A percentile compares a stretch with the other conserved stretches of the same genome.
phyloP scores from a whole-genome alignment of 2,888 invertebrate species.

The Sisyra terminalis region DNA sequence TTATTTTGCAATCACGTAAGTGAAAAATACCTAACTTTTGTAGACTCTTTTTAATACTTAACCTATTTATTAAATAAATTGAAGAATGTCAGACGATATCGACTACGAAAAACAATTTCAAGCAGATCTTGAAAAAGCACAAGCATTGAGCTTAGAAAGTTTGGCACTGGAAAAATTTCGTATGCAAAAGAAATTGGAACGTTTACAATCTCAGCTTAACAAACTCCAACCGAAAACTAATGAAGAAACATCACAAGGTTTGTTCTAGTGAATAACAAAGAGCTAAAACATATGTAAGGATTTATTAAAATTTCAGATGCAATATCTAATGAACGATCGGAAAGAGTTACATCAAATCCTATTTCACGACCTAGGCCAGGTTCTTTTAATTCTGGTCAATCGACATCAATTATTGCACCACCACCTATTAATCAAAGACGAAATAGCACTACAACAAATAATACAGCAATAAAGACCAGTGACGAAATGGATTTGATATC shows the following conservation, averaged over 20 bases:
- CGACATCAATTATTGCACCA: slow-evolving; percentile 29
- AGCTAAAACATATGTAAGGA: neutral
- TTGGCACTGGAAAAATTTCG: slow-evolving; percentile 68
- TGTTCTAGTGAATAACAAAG: slow-evolving; percentile 9
- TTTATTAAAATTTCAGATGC: neutral
- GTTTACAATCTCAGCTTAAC: slow-evolving; percentile 18
- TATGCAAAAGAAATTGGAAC: slow-evolving; percentile 40
- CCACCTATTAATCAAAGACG: slow-evolving; percentile 25
- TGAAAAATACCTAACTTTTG: too few species aligned
- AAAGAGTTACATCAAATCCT: too few species aligned
- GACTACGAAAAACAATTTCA: slow-evolving; percentile 72
- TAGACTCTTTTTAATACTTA: too few species aligned
- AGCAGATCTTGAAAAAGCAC: slow-evolving; percentile 75
- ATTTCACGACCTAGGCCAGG: slow-evolving; percentile 39
- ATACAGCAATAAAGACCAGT: slow-evolving; percentile 30
- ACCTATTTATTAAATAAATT: neutral
- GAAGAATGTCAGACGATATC: slow-evolving; percentile 24
- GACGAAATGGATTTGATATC: slow-evolving; percentile 50
- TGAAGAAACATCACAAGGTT: slow-evolving; percentile 1
- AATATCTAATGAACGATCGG: slow-evolving; percentile 22
- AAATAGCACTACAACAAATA: slow-evolving; percentile 18
- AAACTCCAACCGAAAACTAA: slow-evolving; percentile 8
- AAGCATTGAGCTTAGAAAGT: slow-evolving; percentile 74
- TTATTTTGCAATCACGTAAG: too few species aligned
- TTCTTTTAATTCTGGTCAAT: slow-evolving; percentile 27